These are phyloP conservation scores for Phengaris alcon DNA, from an alignment of 2,888 invertebrate genomes.

Conservation along the genomic window DNA sequence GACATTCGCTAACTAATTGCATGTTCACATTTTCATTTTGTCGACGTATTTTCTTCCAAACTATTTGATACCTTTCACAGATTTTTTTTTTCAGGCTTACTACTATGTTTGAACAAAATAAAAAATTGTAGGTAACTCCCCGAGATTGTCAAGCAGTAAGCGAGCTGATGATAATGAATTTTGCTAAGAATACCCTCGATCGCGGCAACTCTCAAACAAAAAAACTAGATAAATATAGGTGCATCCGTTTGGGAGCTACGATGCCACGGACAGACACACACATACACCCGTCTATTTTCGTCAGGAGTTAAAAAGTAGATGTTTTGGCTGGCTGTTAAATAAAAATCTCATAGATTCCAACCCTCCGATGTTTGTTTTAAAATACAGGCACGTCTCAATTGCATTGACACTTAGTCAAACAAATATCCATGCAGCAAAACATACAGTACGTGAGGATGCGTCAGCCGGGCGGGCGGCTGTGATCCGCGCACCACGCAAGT, in stretches of 20 bases:
- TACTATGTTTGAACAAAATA: too few relatives aligned
- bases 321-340: neutral
- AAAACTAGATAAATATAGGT: too few relatives aligned
- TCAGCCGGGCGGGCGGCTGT: constrained; percentile 50
- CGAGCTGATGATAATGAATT: too few relatives aligned
- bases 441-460: constrained; percentile 71
- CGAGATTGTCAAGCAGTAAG: too few relatives aligned
- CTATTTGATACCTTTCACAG: neutral
- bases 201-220: too few relatives aligned
- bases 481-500: constrained; percentile 59
- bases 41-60: too few relatives aligned
- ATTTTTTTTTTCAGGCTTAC: neutral
- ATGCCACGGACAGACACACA: too few relatives aligned
- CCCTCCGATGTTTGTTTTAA: neutral
- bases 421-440: constrained; percentile 45
- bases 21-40: too few relatives aligned
- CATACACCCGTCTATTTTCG: too few relatives aligned
- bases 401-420: constrained; percentile 31
- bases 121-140: too few relatives aligned
- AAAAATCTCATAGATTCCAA: neutral
- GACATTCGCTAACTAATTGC: neutral
- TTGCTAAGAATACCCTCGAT: too few relatives aligned
- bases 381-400: constrained; percentile 18
- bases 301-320: neutral
- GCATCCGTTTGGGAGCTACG: too few relatives aligned